Conservation (phyloP, 2,888 invertebrate species). For the Sminthurides aquaticus region DNA sequence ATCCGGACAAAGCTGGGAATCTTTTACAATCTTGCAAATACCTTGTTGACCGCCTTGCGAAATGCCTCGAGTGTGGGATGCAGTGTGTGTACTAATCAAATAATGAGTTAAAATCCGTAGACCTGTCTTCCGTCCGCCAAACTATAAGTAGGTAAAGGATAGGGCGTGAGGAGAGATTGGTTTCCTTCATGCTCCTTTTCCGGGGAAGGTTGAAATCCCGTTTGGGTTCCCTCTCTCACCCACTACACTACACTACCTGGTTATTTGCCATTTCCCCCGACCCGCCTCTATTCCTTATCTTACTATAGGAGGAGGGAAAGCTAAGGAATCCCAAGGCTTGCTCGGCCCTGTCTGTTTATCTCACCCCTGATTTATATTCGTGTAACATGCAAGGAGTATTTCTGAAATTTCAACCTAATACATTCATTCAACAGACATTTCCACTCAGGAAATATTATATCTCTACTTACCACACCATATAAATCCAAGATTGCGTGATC, state of each 20-base stretch:
- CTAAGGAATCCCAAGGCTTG: neutral
- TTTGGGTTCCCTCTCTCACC: neutral
- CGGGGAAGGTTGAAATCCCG: neutral
- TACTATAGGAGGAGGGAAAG: too few species aligned
- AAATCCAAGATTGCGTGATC: neutral
- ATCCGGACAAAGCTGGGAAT: too few species aligned
- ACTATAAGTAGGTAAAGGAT: neutral
- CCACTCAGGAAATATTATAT: neutral
- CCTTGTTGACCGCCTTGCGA: too few species aligned
- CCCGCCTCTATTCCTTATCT: too few species aligned
- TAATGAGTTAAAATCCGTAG: neutral
- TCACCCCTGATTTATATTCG: neutral
- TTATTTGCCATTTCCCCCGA: too few species aligned
- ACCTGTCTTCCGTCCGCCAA: neutral
- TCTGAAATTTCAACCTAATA: neutral
- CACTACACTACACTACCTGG: too few species aligned
- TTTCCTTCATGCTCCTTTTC: neutral
- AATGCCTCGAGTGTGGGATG: too few species aligned
- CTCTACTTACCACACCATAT: neutral
- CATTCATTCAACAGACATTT: neutral
- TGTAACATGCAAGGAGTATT: neutral
- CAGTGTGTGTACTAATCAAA: neutral
- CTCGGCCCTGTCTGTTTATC: neutral
- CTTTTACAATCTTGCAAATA: too few species aligned
- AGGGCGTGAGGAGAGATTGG: neutral